Evolutionary conservation across 2,888 invertebrate genomes (phyloP), one percentile per base, ranked within the genome.

Genomic region (Phengaris alcon): DNA sequence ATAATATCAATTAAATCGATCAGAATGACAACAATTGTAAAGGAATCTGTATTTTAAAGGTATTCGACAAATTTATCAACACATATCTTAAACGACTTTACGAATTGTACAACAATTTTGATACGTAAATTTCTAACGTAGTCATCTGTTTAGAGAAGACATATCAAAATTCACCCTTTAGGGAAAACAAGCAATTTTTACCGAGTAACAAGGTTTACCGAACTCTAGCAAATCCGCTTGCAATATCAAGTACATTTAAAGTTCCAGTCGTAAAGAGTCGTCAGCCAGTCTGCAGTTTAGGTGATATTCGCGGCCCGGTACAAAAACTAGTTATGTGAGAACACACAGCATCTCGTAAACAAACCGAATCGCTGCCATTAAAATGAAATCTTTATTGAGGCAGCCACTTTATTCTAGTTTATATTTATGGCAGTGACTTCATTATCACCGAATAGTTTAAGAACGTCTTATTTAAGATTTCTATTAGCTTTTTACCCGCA

Each of bases 241-340:
- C 52, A 35, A 59, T 35, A 64, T 35, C 64, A 9, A 64, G 12
- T 35, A 12, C 64, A 64, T 35, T 52, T 52, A 9, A 35, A 22
- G 59, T 59, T 64, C 64, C 35, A 22, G 15, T 22, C 69, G 69
- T 22, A 13, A 22, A 13, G 10, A n/a, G 52, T 15, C 72, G 72
- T 52, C 72, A 22, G 22, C 15, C 8, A 52, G 72, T 72, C 72
- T 72, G 52, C 72, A 22, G 35, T 72, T 70, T 70, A 69, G 12
- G 70, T 70, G 51, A 51, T 69, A 48, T 70, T 70, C 72, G 12
- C 72, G 52, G 1, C 54, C 72, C 54, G 72, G 72, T 72, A 35
- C 72, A 51, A 72, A 72, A 72, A 72, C 72, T 22, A 54, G 72
- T 54, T 72, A 13, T 35, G 44, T 72, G 54, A 70, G 70, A 72